Evolutionary conservation across 2,113 vertebrate species (phyloP).

Genomic region (Upupa epops): DNA sequence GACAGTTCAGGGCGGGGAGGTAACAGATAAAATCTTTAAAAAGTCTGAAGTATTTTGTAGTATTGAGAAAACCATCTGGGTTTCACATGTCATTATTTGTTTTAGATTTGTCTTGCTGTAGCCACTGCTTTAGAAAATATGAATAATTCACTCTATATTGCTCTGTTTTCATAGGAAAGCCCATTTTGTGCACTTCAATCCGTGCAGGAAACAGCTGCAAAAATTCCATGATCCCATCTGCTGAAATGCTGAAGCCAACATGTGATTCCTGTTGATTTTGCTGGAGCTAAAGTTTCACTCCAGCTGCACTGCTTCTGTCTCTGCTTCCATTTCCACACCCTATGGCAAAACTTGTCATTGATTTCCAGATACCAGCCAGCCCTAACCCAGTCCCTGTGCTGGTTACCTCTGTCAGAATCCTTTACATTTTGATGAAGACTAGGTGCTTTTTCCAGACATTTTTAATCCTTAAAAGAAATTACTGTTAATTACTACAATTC

Average conservation of each 20-base stretch:
- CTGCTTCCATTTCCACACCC: neutral
- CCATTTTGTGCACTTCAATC: neutral
- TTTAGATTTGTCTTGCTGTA: neutral
- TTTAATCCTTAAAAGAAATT: neutral
- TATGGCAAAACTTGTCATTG: neutral
- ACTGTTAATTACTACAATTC: neutral
- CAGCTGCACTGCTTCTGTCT: neutral
- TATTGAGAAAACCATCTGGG: neutral
- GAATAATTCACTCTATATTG: neutral
- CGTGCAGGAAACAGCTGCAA: neutral
- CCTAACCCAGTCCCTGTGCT: neutral
- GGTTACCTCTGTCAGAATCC: neutral
- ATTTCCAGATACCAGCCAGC: neutral
- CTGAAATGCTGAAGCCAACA: neutral
- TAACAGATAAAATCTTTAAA: neutral
- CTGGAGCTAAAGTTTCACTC: neutral
- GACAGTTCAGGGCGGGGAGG: neutral
- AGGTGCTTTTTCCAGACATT: neutral
- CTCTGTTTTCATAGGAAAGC: neutral
- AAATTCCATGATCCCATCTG: neutral
- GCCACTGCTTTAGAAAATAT: neutral
- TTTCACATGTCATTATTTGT: neutral
- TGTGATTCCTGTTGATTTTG: neutral
- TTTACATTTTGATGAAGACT: neutral
- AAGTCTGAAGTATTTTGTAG: neutral